A percentile compares a stretch with the other conserved stretches of the same genome.
Evolutionary conservation across 2,113 vertebrate genomes (phyloP).

Genomic region (Nanger granti): DNA sequence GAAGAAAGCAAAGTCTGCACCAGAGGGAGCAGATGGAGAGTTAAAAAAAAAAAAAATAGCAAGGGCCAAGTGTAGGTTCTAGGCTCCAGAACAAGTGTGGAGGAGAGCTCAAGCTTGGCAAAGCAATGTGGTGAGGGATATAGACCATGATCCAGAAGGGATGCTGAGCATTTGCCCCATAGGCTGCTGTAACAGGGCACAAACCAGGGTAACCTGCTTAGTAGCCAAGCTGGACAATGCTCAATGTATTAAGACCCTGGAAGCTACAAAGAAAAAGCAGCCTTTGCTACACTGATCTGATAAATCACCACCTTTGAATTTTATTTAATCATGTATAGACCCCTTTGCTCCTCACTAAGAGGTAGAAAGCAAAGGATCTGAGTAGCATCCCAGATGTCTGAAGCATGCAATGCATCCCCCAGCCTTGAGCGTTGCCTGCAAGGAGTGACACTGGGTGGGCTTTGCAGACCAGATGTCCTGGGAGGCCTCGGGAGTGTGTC

Average conservation of each 20-base stretch:
- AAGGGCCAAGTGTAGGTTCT: neutral
- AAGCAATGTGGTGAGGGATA: neutral
- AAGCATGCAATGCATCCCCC: conserved; percentile 15
- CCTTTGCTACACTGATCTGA: neutral
- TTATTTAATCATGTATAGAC: conserved; percentile 1
- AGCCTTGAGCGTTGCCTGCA: neutral
- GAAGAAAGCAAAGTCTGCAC: neutral
- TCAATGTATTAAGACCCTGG: neutral
- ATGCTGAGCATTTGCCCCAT: neutral
- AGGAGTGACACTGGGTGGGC: conserved; percentile 16
- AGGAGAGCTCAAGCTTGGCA: neutral
- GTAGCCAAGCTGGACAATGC: neutral
- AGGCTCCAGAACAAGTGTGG: neutral
- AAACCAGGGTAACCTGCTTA: neutral
- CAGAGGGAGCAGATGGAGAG: neutral
- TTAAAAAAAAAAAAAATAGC: neutral
- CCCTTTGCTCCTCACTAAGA: neutral
- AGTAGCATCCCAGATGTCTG: conserved; percentile 56
- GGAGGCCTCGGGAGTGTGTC: neutral
- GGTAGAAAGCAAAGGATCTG: conserved; percentile 13
- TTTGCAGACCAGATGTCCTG: conserved; percentile 45
- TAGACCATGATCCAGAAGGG: neutral
- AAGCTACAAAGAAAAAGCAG: neutral
- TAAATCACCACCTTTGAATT: conserved; percentile 12
- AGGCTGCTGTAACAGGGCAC: neutral